phyloP scores from a whole-genome alignment of 2,888 invertebrate species.

The Troglohyphantes excavatus region DNA sequence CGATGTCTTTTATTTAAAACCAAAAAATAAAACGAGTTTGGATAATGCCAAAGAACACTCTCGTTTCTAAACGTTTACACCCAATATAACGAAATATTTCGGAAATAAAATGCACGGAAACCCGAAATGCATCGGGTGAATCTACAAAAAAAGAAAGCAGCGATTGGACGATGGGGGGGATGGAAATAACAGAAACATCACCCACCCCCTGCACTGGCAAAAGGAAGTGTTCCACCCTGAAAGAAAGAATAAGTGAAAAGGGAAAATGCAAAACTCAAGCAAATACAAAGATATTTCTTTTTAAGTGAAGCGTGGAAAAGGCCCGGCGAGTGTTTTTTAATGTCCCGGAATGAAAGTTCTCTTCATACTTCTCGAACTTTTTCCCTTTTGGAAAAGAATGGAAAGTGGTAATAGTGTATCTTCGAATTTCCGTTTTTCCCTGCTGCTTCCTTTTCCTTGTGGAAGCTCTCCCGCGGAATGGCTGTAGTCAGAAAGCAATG shows the following conservation, averaged over 20 bases:
- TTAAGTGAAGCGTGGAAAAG: slow-evolving; percentile 55
- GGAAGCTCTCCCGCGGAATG: slow-evolving; percentile 3
- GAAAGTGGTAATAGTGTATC: slow-evolving; percentile 59
- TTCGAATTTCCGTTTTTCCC: slow-evolving; percentile 10
- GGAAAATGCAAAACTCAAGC: slow-evolving; percentile 43
- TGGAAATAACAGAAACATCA: slow-evolving; percentile 6
- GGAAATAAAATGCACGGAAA: slow-evolving; percentile 10
- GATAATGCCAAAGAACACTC: slow-evolving; percentile 6
- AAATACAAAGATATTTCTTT: slow-evolving; percentile 61
- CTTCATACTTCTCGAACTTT: slow-evolving; percentile 22
- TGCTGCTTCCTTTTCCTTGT: neutral
- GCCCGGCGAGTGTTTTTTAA: slow-evolving; percentile 62
- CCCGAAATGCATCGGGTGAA: neutral
- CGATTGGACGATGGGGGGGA: neutral
- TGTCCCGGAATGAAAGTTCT: slow-evolving; percentile 46
- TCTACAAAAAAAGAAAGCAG: neutral
- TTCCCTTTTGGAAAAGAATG: slow-evolving; percentile 27
- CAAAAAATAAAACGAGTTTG: neutral
- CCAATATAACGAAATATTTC: neutral
- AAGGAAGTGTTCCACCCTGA: slow-evolving; percentile 34
- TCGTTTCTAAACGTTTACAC: neutral
- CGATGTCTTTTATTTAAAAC: neutral
- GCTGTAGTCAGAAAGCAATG: slow-evolving; percentile 1
- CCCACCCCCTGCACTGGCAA: slow-evolving; percentile 14
- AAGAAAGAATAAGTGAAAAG: neutral